Percentiles rank a stretch among this genome's conserved stretches.
Conservation (phyloP, 2,113 vertebrate genomes). For the Piliocolobus tephrosceles region DNA sequence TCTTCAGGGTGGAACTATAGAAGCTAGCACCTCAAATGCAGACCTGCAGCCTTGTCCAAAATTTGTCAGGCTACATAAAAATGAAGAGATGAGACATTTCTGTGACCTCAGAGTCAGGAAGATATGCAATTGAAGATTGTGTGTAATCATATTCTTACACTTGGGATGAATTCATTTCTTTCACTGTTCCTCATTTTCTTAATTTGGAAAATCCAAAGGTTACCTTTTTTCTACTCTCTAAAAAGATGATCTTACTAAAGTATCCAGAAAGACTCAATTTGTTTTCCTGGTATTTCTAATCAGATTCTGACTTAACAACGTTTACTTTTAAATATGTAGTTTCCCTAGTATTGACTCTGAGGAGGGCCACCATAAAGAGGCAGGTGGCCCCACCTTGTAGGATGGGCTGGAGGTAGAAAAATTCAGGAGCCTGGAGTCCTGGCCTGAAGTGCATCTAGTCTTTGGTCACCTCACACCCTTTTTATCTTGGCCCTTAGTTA, state of each 20-base stretch:
- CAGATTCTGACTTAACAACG: neutral
- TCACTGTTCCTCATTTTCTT: neutral
- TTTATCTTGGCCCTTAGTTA: neutral
- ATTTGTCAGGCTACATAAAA: neutral
- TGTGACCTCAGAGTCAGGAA: neutral
- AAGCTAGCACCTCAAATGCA: neutral
- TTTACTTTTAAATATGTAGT: neutral
- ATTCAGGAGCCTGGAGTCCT: neutral
- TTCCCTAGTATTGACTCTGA: neutral
- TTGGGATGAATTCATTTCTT: neutral
- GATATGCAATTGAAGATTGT: neutral
- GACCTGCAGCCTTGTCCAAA: neutral
- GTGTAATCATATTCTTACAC: neutral
- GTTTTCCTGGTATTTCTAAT: neutral
- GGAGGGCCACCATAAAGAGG: neutral
- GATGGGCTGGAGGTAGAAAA: neutral
- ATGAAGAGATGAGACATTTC: neutral
- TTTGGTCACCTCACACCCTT: neutral
- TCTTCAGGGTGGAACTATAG: neutral
- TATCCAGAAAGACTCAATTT: neutral
- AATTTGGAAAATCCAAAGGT: constrained; percentile 19
- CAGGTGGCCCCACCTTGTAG: too few species aligned
- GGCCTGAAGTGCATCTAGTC: neutral
- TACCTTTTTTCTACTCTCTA: neutral
- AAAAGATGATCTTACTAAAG: neutral